phyloP scores from a whole-genome alignment of 2,113 vertebrate genomes.

The Nibea albiflora region DNA sequence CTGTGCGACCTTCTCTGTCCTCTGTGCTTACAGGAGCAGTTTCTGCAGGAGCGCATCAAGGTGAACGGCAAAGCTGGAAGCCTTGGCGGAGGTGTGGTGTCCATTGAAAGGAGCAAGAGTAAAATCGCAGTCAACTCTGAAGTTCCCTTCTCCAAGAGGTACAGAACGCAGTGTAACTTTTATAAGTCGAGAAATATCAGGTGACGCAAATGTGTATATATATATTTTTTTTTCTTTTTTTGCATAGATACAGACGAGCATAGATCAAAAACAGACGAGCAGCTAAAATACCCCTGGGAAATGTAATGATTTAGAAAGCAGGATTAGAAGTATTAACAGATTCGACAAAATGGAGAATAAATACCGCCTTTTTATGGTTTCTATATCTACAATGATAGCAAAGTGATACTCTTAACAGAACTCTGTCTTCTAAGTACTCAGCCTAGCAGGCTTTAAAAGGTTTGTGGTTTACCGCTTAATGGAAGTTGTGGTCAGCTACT shows the following conservation, averaged over 20 bases:
- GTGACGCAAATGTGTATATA: neutral
- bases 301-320: neutral
- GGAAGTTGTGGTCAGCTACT: neutral
- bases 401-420: too few relatives aligned
- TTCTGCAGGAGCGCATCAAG: slow-evolving; percentile 97
- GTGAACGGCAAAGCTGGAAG: slow-evolving; percentile 97
- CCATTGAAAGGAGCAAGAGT: slow-evolving; percentile 97
- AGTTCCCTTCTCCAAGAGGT: slow-evolving; percentile 99
- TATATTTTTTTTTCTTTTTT: neutral
- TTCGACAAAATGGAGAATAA: too few relatives aligned
- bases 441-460: neutral
- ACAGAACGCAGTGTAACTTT: slow-evolving; percentile 1
- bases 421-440: neutral
- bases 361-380: too few relatives aligned
- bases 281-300: neutral
- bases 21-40: slow-evolving; percentile 90
- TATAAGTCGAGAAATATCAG: too few relatives aligned
- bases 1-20: neutral
- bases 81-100: slow-evolving; percentile 93
- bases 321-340: neutral
- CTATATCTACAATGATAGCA: too few relatives aligned
- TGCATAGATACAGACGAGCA: too few relatives aligned
- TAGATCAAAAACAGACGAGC: neutral
- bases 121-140: slow-evolving; percentile 97
- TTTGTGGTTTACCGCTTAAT: neutral